phyloP scores from a whole-genome alignment of 2,888 invertebrate species.

The Sabatieria punctata region DNA sequence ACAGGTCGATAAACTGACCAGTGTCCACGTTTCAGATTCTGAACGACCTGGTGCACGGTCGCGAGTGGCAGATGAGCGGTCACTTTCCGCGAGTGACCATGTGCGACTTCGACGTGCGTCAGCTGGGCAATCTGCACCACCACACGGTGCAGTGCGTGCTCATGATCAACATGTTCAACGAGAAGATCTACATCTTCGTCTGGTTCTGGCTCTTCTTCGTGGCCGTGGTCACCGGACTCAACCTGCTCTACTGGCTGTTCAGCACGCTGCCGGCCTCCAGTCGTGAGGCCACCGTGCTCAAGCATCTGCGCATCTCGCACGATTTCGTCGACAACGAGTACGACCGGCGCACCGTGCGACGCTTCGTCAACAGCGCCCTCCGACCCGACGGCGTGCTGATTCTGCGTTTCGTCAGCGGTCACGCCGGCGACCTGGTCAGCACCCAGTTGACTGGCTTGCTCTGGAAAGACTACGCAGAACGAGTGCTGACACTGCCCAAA shows the following conservation, averaged over 20 bases:
- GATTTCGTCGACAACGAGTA: neutral
- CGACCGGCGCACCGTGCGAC: conserved; percentile 2
- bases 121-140: conserved; percentile 30
- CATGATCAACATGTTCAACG: conserved; percentile 10
- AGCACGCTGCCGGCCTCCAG: conserved; percentile 17
- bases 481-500: no score
- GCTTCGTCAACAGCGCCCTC: conserved; percentile 7
- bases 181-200: conserved; percentile 16
- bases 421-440: conserved; percentile 30
- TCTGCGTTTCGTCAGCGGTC: conserved; percentile 27
- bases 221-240: conserved; percentile 14
- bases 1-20: neutral
- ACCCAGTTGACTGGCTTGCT: conserved; percentile 21
- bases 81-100: conserved; percentile 26
- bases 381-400: conserved; percentile 25
- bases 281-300: neutral
- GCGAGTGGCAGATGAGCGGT: conserved; percentile 28
- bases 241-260: conserved; percentile 35
- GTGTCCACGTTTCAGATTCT: conserved; percentile 15
- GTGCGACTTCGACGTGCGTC: conserved; percentile 28
- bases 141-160: conserved; percentile 27
- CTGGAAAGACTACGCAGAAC: conserved; percentile 22
- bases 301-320: neutral
- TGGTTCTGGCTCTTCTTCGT: conserved; percentile 16
- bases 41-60: conserved; percentile 23